Conservation (phyloP, 2,888 invertebrate genomes). For the Lasius fuliginosus region DNA sequence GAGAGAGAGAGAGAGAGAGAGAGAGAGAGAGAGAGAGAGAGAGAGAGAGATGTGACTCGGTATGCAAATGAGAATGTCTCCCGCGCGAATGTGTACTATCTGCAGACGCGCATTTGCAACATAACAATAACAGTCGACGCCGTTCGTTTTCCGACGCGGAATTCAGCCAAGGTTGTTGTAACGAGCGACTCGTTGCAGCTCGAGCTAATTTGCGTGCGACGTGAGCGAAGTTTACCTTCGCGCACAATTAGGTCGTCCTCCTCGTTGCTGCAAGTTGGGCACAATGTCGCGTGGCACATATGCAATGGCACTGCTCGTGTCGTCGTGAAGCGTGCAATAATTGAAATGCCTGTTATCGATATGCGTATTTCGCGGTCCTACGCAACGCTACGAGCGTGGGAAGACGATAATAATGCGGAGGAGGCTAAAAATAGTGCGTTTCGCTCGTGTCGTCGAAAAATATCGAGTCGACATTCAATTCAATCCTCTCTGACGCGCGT, state of each 20-base stretch:
- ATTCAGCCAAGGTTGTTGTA: constrained; percentile 45
- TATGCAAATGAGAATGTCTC: constrained; percentile 5
- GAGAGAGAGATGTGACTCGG: neutral
- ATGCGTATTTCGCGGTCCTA: neutral
- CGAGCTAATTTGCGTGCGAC: constrained; percentile 35
- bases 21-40: neutral
- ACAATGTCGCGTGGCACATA: neutral
- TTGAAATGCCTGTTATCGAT: constrained; percentile 38
- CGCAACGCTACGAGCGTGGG: constrained; percentile 14
- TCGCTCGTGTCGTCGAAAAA: neutral
- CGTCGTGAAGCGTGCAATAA: constrained; percentile 9
- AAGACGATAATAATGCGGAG: neutral
- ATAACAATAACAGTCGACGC: constrained; percentile 19
- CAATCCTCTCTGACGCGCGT: constrained; percentile 10
- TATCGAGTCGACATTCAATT: constrained; percentile 3
- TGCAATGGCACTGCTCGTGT: constrained; percentile 12
- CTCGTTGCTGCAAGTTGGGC: constrained; percentile 13
- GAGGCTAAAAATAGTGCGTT: constrained; percentile 17
- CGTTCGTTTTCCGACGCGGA: neutral
- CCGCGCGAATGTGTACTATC: neutral
- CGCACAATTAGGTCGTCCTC: constrained; percentile 37
- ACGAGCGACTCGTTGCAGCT: neutral
- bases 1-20: neutral
- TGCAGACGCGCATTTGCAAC: constrained; percentile 26
- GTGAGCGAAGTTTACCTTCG: constrained; percentile 32